These are phyloP conservation scores for Sarcophaga peregrina DNA, from an alignment of 1,140 invertebrate species.

Conservation along the genomic window DNA sequence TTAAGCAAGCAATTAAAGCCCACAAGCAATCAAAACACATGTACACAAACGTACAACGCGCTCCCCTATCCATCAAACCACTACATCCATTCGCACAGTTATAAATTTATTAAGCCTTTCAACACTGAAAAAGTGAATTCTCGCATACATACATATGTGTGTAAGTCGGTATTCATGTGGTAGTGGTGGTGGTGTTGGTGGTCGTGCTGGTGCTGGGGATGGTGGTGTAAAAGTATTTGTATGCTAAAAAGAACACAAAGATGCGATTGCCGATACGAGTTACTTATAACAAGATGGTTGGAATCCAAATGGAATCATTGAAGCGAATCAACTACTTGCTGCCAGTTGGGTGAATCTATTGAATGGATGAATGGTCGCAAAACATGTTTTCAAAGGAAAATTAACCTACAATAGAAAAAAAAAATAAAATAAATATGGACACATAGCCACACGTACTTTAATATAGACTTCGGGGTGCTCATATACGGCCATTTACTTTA, in stretches of 20 bases:
- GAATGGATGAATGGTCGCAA: constrained; percentile 38
- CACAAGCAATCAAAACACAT: constrained; percentile 30
- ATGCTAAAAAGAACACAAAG: neutral
- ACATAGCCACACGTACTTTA: neutral
- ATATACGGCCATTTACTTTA: neutral
- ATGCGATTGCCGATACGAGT: neutral
- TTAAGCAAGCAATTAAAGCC: constrained; percentile 26
- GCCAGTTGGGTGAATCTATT: constrained; percentile 39
- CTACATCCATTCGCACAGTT: neutral
- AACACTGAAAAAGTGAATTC: neutral
- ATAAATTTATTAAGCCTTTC: constrained; percentile 19
- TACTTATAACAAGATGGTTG: constrained; percentile 36
- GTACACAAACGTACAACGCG: neutral
- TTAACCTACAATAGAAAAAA: constrained; percentile 33
- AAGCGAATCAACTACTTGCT: constrained; percentile 41
- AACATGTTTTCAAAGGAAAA: constrained; percentile 37
- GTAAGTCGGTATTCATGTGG: neutral
- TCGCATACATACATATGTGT: neutral
- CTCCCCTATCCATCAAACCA: neutral
- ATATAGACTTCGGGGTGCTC: neutral
- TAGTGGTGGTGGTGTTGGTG: neutral
- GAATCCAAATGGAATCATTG: constrained; percentile 34
- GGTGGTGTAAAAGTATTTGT: neutral
- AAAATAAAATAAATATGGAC: neutral
- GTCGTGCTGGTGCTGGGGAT: neutral